These are phyloP conservation scores for Enteromius argenteus DNA, from an alignment of 2,797 vertebrate species.

Conservation along the genomic window DNA sequence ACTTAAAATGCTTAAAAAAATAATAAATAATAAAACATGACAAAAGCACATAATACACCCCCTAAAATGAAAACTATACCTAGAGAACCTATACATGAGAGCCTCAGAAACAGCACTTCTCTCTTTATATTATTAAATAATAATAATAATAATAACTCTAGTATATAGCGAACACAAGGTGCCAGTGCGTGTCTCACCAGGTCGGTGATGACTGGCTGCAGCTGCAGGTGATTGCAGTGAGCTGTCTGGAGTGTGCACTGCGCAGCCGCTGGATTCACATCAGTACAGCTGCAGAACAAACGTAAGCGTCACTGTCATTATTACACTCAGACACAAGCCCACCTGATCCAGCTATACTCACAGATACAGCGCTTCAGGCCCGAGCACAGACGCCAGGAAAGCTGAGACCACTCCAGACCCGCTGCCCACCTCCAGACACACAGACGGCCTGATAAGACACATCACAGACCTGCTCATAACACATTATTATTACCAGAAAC, in stretches of 20 bases:
- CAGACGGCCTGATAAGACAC: constrained; percentile 67
- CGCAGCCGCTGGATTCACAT: constrained; percentile 87
- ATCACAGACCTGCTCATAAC: too few relatives aligned
- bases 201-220: constrained; percentile 89
- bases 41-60: too few relatives aligned
- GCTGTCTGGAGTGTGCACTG: constrained; percentile 87
- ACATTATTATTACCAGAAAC: too few relatives aligned
- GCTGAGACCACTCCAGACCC: constrained; percentile 92
- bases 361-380: constrained; percentile 85
- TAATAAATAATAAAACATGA: too few relatives aligned
- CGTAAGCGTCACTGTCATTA: background rate
- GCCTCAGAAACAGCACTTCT: too few relatives aligned
- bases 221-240: constrained; percentile 78
- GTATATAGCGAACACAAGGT: background rate
- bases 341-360: constrained; percentile 71
- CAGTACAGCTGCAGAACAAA: constrained; percentile 84
- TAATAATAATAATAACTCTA: too few relatives aligned
- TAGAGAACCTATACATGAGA: too few relatives aligned
- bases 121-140: too few relatives aligned
- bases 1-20: too few relatives aligned
- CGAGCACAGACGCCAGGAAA: constrained; percentile 88
- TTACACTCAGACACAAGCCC: background rate
- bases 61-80: too few relatives aligned
- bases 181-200: constrained; percentile 78
- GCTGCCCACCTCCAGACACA: constrained; percentile 92